Percentiles rank a stretch among this genome's conserved stretches.
phyloP scores from a whole-genome alignment of 2,797 vertebrate genomes.

The Leptatherina wallacei region DNA sequence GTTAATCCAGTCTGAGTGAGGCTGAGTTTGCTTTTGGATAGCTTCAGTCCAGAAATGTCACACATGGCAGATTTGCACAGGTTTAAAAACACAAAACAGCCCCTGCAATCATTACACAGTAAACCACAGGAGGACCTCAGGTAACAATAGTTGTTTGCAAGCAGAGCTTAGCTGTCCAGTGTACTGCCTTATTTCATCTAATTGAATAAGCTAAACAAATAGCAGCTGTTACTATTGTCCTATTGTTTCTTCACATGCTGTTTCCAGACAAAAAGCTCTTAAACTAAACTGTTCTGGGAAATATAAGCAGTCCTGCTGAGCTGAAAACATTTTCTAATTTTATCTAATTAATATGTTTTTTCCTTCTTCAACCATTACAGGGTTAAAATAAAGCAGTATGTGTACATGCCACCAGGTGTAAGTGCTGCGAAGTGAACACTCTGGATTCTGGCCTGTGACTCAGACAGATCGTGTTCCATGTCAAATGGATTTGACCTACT shows the following conservation, averaged over 20 bases:
- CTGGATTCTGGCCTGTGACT: slow-evolving; percentile 30
- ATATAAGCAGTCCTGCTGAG: background rate
- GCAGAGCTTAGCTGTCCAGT: slow-evolving; percentile 11
- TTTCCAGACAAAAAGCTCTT: background rate
- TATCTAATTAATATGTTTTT: background rate
- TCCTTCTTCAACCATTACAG: background rate
- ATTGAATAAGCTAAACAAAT: slow-evolving; percentile 14
- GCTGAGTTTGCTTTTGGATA: slow-evolving; percentile 11
- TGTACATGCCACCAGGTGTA: background rate
- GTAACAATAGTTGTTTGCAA: slow-evolving; percentile 30
- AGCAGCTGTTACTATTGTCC: slow-evolving; percentile 9
- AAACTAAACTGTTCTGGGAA: background rate
- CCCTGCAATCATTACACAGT: slow-evolving; percentile 21
- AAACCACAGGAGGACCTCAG: slow-evolving; percentile 21
- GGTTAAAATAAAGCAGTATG: background rate
- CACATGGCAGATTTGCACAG: slow-evolving; percentile 22
- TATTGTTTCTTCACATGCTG: slow-evolving; percentile 2
- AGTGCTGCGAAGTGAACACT: background rate
- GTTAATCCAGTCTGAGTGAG: slow-evolving; percentile 40
- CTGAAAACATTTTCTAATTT: background rate
- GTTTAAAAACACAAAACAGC: slow-evolving; percentile 28
- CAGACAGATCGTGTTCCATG: slow-evolving; percentile 44
- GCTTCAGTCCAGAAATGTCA: slow-evolving; percentile 36
- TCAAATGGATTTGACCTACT: slow-evolving; percentile 57
- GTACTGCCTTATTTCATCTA: slow-evolving; percentile 8